Evolutionary conservation across 2,113 vertebrate species (phyloP).

Genomic region (Tylochromis polylepis): DNA sequence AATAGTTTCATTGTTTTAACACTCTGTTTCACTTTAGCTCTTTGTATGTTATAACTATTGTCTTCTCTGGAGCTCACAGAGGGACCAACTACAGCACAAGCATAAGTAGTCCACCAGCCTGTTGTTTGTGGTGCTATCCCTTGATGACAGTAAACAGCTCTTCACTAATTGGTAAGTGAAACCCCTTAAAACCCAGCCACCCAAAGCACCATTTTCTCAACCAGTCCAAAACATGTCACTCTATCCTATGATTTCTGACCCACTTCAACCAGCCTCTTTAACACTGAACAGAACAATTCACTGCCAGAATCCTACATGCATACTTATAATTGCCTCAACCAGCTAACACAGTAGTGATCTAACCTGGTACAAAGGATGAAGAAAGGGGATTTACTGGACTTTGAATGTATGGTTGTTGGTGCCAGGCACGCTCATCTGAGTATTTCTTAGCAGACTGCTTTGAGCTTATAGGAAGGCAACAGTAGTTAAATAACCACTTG

Average conservation of each 20-base stretch:
- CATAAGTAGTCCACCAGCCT: neutral
- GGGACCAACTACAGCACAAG: neutral
- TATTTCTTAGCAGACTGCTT: neutral
- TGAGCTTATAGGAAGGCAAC: neutral
- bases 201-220: neutral
- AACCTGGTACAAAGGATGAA: neutral
- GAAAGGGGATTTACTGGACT: neutral
- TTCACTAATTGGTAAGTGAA: neutral
- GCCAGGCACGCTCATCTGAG: neutral
- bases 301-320: neutral
- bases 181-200: neutral
- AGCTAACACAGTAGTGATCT: neutral
- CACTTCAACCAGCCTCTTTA: neutral
- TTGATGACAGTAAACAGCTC: neutral
- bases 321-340: neutral
- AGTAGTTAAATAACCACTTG: neutral
- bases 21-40: neutral
- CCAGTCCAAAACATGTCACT: neutral
- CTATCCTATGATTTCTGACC: neutral
- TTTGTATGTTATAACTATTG: neutral
- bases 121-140: neutral
- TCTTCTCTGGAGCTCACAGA: neutral
- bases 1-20: neutral
- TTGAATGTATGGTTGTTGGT: neutral
- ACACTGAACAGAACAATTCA: neutral